phyloP scores from a whole-genome alignment of 2,888 invertebrate genomes.

The Thyatira batis region DNA sequence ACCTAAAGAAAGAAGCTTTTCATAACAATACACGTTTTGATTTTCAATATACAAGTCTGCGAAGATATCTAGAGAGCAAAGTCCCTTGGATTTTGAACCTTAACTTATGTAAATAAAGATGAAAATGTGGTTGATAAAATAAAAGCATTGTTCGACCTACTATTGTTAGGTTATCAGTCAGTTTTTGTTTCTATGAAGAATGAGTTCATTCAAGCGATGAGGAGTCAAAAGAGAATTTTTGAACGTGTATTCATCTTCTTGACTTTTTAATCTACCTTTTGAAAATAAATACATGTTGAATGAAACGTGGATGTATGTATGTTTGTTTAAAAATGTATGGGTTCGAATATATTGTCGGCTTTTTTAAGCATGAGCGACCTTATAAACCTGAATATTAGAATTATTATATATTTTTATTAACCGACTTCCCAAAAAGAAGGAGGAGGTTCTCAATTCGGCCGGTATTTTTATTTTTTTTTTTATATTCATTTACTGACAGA shows the following conservation, averaged over 20 bases:
- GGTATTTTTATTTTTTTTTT: no score
- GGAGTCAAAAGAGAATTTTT: conserved; percentile 12
- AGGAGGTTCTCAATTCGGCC: no score
- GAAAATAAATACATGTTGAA: no score
- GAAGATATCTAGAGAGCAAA: neutral
- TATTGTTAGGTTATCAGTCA: conserved; percentile 38
- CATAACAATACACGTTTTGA: conserved; percentile 30
- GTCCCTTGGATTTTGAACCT: neutral
- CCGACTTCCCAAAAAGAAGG: no score
- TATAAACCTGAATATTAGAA: no score
- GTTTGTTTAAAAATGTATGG: no score
- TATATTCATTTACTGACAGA: no score
- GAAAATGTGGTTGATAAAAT: neutral
- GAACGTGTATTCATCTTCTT: conserved; percentile 16
- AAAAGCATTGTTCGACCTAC: conserved; percentile 16
- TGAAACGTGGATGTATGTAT: no score
- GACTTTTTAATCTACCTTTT: neutral
- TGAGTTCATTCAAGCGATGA: conserved; percentile 37
- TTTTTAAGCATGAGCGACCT: no score
- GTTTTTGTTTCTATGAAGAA: conserved; percentile 37
- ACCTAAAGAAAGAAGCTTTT: conserved; percentile 5
- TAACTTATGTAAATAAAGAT: neutral
- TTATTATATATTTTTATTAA: no score
- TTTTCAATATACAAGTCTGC: conserved; percentile 27
- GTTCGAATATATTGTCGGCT: no score